Evolutionary conservation across 2,888 invertebrate species (phyloP), one percentile per base, ranked within the genome.

Genomic region (Caenorhabditis wallacei): DNA sequence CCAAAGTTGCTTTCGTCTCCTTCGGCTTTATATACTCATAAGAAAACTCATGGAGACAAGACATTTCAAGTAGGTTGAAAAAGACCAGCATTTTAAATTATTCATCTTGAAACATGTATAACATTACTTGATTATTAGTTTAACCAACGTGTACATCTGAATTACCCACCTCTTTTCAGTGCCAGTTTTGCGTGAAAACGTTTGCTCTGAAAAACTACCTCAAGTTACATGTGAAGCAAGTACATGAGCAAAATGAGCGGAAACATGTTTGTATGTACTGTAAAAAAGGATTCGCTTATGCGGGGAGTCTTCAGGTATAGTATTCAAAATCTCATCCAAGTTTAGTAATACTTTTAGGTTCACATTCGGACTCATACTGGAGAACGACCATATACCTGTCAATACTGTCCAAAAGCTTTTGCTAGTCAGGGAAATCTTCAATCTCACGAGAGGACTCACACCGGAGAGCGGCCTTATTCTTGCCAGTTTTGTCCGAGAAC

Each of bases 1-100:
- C 85, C 84, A 53, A 92, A 92, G 82, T 87, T 80, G 54, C 88
- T 92, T 46, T 90, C 90, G 8, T 92, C 92, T 1, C 92, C 92
- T 10, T 91, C 90, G 11, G 92, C 92, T 18, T 87, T 92, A 20
- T 92, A 92, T 82, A 92, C 92, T 10, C 92, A 92, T 84, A 92
- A 92, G 80, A 91, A 92, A 79, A 92, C 92, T 3, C 92, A 92
- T 78, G 91, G 92, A 24, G 91, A 91, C 59, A 92, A 92, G 70
- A 79, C 84, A 13, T 92, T 86, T 76, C 61, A 79, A 51, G 87
- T 87, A 57, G 64, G 69, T 61, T 30, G 30, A 8, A 8, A 8
- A 30, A 30, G 8, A 30, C 30, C n/a, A n/a, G n/a, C n/a, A n/a
- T n/a, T n/a, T n/a, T n/a, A n/a, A n/a, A n/a, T n/a, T n/a, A n/a